Base-by-base conservation (phyloP, 2,113 vertebrate species). In the Catharus minimus region DNA sequence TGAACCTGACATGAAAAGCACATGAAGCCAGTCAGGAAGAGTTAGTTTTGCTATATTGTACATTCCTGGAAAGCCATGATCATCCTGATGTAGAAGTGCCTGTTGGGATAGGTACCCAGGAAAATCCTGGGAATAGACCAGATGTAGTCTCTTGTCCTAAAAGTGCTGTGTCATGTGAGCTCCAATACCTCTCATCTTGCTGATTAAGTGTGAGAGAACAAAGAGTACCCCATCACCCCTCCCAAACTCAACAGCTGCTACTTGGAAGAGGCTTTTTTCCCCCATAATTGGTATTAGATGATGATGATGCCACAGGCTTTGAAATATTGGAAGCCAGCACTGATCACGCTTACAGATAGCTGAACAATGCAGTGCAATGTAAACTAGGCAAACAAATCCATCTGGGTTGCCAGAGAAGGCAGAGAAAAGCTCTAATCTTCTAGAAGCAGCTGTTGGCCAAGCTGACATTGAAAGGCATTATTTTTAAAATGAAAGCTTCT, bases 361-460 rank as follows among this genome's bases (percentile, higher is more conserved):
- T 93, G 92, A 95, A 95, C 95, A 95, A 95, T 96, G 91, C 93
- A 85, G 84, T 95, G 91, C 95, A 82, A 95, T 95, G 95, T 96
- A 93, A 96, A 90, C 93, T 93, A 95, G 95, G 93, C 95, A 96
- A 95, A 95, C 94, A 96, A 96, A 96, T 93, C 92, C 94, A 92
- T 96, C 93, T 92, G 92, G 94, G 86, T 94, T 95, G 95, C 95
- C 95, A 96, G 95, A 92, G 91, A 96, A 95, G 94, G 95, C 95
- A 96, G 95, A 93, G 89, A 95, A 96, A 95, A 95, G 91, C 95
- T 96, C 95, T 96, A 96, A 95, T 96, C 94, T 96, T 95, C 95
- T 93, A 95, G 95, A 95, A 96, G 95, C 95, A 96, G 95, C 95
- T 95, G 95, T 95, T 96, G 95, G 92, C 95, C 95, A 96, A 93